These are phyloP conservation scores for Endotricha flammealis DNA, from an alignment of 2,888 invertebrate species.

Conservation along the genomic window DNA sequence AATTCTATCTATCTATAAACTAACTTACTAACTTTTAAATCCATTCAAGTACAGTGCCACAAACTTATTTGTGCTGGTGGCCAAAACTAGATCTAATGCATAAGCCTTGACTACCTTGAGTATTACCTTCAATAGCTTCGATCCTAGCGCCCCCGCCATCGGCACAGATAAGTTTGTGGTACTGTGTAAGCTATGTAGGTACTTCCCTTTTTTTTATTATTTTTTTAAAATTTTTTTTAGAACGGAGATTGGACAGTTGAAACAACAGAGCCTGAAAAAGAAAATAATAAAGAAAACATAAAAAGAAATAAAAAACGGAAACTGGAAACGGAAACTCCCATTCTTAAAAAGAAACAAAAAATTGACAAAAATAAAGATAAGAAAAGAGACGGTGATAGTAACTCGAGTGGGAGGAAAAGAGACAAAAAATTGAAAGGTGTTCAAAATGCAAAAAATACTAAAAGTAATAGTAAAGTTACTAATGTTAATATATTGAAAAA, in stretches of 20 bases:
- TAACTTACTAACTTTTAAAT: too few species aligned
- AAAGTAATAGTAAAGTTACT: not conserved
- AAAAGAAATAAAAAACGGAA: conserved; percentile 30
- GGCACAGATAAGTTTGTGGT: too few species aligned
- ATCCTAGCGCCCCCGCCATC: too few species aligned
- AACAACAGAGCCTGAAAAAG: conserved; percentile 23
- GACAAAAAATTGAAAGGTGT: conserved; percentile 15
- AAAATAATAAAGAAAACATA: conserved; percentile 44
- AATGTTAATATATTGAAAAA: conserved; percentile 5
- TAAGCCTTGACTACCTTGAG: too few species aligned
- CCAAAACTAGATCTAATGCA: too few species aligned
- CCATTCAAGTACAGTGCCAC: too few species aligned
- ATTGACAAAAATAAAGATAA: conserved; percentile 18
- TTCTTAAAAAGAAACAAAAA: conserved; percentile 17
- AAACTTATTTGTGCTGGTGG: too few species aligned
- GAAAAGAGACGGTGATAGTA: conserved; percentile 15
- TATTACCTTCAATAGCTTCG: too few species aligned
- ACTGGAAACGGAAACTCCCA: conserved; percentile 17
- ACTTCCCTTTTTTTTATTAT: conserved; percentile 2
- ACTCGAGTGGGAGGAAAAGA: conserved; percentile 26
- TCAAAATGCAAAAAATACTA: conserved; percentile 16
- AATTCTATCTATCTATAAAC: too few species aligned
- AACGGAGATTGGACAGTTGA: conserved; percentile 52
- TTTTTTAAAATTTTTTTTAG: conserved; percentile 30
- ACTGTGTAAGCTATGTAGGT: too few species aligned